Evolutionary conservation across 2,113 vertebrate genomes (phyloP), one percentile per base, ranked within the genome.

Genomic region (Syngnathus floridae): DNA sequence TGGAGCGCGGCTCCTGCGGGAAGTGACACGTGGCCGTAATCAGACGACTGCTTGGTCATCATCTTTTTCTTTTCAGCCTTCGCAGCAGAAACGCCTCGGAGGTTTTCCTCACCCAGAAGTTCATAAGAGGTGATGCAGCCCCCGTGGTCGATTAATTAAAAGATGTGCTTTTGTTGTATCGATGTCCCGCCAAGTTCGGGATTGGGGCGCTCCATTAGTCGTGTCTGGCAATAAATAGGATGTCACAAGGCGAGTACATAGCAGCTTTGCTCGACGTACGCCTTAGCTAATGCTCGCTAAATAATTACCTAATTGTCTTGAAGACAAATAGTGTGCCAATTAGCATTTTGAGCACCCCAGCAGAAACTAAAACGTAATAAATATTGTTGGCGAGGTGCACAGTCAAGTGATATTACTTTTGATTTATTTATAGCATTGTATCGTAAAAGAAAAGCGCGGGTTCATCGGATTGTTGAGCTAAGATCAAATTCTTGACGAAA

Each of bases 11-110:
- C 76, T 79, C 73, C 79, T 66, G 70, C 55, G 66, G 73, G 66
- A 81, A 75, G 80, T 65, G 54, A 64, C 52, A 43, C 21, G 4
- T 12, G 13, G 12, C 45, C 19, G 64, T 65, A 51, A 68, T 62
- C 58, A 71, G 62, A 71, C 72, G 69, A 70, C 61, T 70, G 82
- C 78, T 69, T 76, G 62, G 66, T 82, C 77, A 82, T 78, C 77
- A 16, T 36, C 8, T 79, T 80, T 59, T 46, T 61, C 36, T 43
- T 56, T 71, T 70, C 35, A 21, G 69, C 66, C 26, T 2, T 9
- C 6, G 13, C 67, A 70, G 72, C 65, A 76, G 54, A 78, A 69
- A 62, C 63, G 43, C 66, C 43, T 56, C 2, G 11, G 38, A 36
- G 12, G 3, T 13, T 21, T 40, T 40, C 16, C 36, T 57, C 49